phyloP scores from a whole-genome alignment of 1,140 invertebrate species.

The Cheumatopsyche charites region DNA sequence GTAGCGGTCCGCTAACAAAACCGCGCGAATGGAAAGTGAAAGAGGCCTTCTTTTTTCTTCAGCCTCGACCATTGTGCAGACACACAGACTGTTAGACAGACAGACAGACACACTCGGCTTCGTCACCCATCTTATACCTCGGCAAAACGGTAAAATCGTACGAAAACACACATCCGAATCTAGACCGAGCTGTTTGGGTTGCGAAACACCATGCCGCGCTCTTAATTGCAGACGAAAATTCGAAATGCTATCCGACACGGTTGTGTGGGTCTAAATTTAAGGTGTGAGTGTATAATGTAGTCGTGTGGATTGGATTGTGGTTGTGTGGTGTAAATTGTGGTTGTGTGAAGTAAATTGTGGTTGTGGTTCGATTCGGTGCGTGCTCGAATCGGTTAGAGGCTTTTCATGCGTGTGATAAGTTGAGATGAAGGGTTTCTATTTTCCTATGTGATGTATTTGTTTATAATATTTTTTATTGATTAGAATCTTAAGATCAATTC shows the following conservation, averaged over 20 bases:
- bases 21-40: conserved; percentile 48
- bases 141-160: conserved; percentile 31
- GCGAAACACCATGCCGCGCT: conserved; percentile 26
- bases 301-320: too few relatives aligned
- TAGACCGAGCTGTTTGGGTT: conserved; percentile 27
- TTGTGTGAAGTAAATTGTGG: too few relatives aligned
- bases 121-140: conserved; percentile 4
- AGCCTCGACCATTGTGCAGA: conserved; percentile 31
- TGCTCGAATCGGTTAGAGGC: too few relatives aligned
- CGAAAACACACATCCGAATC: conserved; percentile 27
- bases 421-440: too few relatives aligned
- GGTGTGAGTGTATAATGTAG: too few relatives aligned
- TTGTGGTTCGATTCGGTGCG: too few relatives aligned
- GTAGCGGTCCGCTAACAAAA: conserved; percentile 40
- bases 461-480: too few relatives aligned
- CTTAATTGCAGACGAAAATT: conserved; percentile 3
- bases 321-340: too few relatives aligned
- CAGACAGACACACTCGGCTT: conserved; percentile 24
- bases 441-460: too few relatives aligned
- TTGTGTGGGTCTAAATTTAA: too few relatives aligned
- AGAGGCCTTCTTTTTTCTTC: conserved; percentile 43
- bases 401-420: too few relatives aligned
- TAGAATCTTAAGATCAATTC: too few relatives aligned
- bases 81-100: not conserved
- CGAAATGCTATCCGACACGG: conserved; percentile 5